A percentile compares a stretch with the other conserved stretches of the same genome.
These are phyloP conservation scores for Camptogramma bilineatum DNA, from an alignment of 2,888 invertebrate genomes.

Conservation along the genomic window DNA sequence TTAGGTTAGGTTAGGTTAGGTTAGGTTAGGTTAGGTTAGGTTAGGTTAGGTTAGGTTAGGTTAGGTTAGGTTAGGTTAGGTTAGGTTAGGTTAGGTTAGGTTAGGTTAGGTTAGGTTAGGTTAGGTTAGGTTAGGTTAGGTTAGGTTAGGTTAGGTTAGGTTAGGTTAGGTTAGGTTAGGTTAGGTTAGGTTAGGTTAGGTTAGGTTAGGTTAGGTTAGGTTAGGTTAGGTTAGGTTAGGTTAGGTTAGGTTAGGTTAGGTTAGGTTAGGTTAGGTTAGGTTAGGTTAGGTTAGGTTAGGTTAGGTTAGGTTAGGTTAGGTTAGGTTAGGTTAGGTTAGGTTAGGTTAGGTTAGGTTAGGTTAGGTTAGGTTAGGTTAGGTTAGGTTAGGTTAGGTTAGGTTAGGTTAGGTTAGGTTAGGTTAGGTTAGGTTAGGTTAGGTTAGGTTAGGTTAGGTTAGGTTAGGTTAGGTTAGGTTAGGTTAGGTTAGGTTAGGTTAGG, in stretches of 20 bases:
- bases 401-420: slow-evolving; percentile 2
- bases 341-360: slow-evolving; percentile 14
- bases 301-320: slow-evolving; percentile 20
- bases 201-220: slow-evolving; percentile 20
- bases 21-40: slow-evolving; percentile 20
- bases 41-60: slow-evolving; percentile 19
- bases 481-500: slow-evolving; percentile 29
- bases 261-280: slow-evolving; percentile 20
- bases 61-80: slow-evolving; percentile 20
- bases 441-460: slow-evolving; percentile 18
- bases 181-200: slow-evolving; percentile 20
- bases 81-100: slow-evolving; percentile 20
- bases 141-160: slow-evolving; percentile 18
- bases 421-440: slow-evolving; percentile 2
- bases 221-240: slow-evolving; percentile 18
- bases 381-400: slow-evolving; percentile 2
- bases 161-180: slow-evolving; percentile 20
- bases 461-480: slow-evolving; percentile 35
- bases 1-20: slow-evolving; percentile 20
- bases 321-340: slow-evolving; percentile 19
- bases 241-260: slow-evolving; percentile 20
- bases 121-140: slow-evolving; percentile 19
- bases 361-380: slow-evolving; percentile 2
- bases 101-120: slow-evolving; percentile 20
- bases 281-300: slow-evolving; percentile 19